phyloP scores from a whole-genome alignment of 2,797 vertebrate species.

The Pseudomugil gertrudae region DNA sequence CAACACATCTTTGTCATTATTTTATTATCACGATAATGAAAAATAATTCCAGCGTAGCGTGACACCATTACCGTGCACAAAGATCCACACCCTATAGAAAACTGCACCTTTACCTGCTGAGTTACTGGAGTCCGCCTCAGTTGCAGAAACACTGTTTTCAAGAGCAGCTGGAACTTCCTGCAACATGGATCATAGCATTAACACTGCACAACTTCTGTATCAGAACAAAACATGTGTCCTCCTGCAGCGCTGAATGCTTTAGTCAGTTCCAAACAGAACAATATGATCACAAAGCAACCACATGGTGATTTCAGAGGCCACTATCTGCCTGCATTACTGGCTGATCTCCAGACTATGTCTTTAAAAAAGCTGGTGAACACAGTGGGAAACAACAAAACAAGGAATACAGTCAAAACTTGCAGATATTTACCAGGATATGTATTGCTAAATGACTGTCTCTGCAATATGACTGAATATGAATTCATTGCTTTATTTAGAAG shows the following conservation, averaged over 20 bases:
- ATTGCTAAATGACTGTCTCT: no score
- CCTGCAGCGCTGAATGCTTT: background rate
- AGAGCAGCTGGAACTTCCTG: conserved; percentile 82
- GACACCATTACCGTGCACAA: no score
- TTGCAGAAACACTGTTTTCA: conserved; percentile 81
- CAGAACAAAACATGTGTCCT: background rate
- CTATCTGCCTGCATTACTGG: background rate
- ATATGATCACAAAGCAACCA: background rate
- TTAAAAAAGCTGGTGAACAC: background rate
- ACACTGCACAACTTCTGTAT: background rate
- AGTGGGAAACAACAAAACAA: no score
- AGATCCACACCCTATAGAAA: background rate
- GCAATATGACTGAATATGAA: no score
- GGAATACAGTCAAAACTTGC: no score
- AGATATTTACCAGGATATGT: no score
- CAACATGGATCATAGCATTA: background rate
- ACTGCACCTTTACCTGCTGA: conserved; percentile 84
- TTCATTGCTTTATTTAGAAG: background rate
- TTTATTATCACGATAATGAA: background rate
- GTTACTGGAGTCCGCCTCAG: conserved; percentile 79
- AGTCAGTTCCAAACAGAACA: background rate
- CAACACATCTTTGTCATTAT: background rate
- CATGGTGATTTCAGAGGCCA: background rate
- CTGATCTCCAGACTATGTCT: no score
- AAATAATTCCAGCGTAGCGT: no score